Percentiles rank a stretch among this genome's conserved stretches.
Conservation (phyloP, 1,140 invertebrate species). For the Eriocheir sinensis region DNA sequence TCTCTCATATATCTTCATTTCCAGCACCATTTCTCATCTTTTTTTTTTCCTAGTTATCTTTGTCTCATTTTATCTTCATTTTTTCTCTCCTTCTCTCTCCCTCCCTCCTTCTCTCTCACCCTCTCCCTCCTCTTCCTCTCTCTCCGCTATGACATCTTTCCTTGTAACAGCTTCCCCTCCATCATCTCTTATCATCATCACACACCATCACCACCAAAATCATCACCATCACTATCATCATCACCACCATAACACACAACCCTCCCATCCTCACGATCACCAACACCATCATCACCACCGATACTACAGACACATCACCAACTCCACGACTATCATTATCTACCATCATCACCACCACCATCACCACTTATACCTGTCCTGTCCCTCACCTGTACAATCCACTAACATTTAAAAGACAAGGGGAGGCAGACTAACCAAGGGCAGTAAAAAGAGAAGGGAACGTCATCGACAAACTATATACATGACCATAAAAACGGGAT, state of each 20-base stretch:
- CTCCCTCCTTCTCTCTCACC: conserved; percentile 23
- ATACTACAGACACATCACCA: background rate
- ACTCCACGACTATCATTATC: too few species aligned
- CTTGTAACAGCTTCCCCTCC: background rate
- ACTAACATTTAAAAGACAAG: background rate
- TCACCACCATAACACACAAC: background rate
- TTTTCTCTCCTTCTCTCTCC: background rate
- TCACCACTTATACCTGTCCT: too few species aligned
- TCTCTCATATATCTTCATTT: background rate
- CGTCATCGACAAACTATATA: background rate
- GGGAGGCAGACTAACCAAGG: background rate
- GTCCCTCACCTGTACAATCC: too few species aligned
- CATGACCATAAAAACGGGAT: background rate
- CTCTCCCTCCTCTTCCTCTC: background rate
- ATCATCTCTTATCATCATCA: background rate
- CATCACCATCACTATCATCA: background rate
- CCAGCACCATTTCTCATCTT: background rate
- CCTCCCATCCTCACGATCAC: background rate
- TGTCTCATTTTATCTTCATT: background rate
- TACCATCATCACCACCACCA: too few species aligned
- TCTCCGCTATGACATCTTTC: background rate
- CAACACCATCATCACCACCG: background rate
- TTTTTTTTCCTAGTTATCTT: background rate
- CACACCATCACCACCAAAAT: background rate
- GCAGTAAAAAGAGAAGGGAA: background rate